These are phyloP conservation scores for Rhynchotus rufescens DNA, from an alignment of 2,797 vertebrate species.

Conservation along the genomic window DNA sequence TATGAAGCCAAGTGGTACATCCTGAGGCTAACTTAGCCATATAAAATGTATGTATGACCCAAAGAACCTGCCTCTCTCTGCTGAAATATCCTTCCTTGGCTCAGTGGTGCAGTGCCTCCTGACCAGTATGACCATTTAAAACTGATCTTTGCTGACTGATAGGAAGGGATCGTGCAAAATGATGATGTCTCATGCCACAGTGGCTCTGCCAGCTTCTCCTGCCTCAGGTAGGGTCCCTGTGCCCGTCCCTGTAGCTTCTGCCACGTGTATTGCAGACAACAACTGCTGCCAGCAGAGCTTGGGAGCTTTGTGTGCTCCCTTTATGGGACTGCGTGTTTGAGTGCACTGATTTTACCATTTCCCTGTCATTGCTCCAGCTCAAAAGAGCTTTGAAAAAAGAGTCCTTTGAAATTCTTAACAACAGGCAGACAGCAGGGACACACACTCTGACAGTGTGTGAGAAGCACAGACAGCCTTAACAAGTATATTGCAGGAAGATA, in stretches of 20 bases:
- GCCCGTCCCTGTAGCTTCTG: neutral
- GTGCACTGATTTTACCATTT: neutral
- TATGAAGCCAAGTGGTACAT: neutral
- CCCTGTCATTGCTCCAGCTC: neutral
- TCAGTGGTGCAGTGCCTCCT: fast-evolving
- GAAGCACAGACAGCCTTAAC: neutral
- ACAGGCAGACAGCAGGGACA: neutral
- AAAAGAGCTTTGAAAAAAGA: too few relatives aligned
- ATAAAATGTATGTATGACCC: neutral
- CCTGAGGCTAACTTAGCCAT: neutral
- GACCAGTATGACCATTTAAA: neutral
- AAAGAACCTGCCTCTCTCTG: neutral
- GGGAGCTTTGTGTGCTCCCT: neutral
- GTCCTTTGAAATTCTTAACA: neutral
- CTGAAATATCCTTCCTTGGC: neutral
- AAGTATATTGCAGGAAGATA: neutral
- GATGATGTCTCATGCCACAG: fast-evolving
- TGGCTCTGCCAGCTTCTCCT: neutral
- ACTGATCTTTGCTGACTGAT: neutral
- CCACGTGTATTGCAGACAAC: neutral
- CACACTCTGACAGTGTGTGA: neutral
- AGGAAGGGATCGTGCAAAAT: neutral
- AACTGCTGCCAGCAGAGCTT: neutral
- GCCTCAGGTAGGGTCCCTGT: neutral
- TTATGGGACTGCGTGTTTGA: neutral